Base-by-base conservation (phyloP, 92 coral and sea anemone genomes). In the Ricordea florida region DNA sequence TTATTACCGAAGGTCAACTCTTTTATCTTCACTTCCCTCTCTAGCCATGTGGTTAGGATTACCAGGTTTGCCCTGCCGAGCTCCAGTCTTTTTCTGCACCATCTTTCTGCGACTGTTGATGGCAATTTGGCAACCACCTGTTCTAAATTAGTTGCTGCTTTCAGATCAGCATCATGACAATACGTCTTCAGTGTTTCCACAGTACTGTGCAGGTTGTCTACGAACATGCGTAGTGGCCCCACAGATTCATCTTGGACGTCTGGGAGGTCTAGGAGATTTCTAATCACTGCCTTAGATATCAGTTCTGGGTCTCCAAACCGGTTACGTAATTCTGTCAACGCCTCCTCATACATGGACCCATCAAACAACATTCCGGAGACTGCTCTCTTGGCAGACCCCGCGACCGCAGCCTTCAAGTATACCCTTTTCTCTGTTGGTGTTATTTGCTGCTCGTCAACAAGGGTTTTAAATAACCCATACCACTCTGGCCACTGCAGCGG, bases 301-400 rank as follows among this genome's bases (percentile, higher is more conserved):
- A 43, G 38, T 6, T 62, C 51, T 62, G 55, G 70, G 24, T 59
- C 34, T 59, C 66, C 66, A 17, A 59, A 59, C 28, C 66, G 37
- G 2, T 27, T 59, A 13, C 46, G 53, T 38, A 62, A 24, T 34
- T 62, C 53, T 28, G 24, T 38, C 10, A 66, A 24, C 3, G 74
- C 74, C 2, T 66, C 74, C 16, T 43, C 38, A 22, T 66, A 66
- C 74, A 45, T 66, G 2, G 74, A 65, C 41, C 74, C 74, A 43
- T 46, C 58, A 32, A 66, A 66, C 57, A 66, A 30, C 74, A 66
- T 16, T 23, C 74, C 74, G 42, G 74, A 66, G 33, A 66, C 34
- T 24, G 74, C 74, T 66, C 37, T 66, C 58, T 66, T 58, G 6
- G 59, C 74, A 23, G 74, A 7, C 29, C 74, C 58, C 7, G 57